Evolutionary conservation across 92 coral and sea anemone species (phyloP).

Genomic region (Muricea muricata): DNA sequence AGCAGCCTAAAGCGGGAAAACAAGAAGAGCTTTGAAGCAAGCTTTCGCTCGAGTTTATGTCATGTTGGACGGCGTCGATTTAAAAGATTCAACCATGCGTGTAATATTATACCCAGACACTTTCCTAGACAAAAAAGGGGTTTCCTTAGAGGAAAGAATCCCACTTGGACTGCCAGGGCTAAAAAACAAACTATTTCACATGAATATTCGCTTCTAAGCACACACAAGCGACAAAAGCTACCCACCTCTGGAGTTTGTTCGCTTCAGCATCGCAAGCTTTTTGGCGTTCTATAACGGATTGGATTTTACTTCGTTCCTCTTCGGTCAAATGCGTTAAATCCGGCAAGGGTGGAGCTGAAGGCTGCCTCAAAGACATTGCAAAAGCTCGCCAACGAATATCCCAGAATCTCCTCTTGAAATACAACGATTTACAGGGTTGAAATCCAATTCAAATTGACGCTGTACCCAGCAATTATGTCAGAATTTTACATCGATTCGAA

Average conservation of each 20-base stretch:
- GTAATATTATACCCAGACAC: constrained; percentile 14
- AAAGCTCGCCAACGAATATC: not conserved
- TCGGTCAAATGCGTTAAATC: constrained; percentile 95
- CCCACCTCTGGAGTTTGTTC: constrained; percentile 81
- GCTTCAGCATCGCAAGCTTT: constrained; percentile 89
- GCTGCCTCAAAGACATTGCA: constrained; percentile 27
- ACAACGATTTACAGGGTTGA: not conserved
- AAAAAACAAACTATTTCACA: not conserved
- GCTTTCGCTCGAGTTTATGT: not conserved
- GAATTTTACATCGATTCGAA: not conserved
- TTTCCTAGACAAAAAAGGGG: not conserved
- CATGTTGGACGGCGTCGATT: constrained; percentile 1
- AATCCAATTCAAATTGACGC: constrained; percentile 4
- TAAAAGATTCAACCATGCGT: not conserved
- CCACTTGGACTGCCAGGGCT: not conserved
- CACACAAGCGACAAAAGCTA: constrained; percentile 10
- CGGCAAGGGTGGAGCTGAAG: constrained; percentile 89
- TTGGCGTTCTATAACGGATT: constrained; percentile 86
- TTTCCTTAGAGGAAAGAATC: constrained; percentile 16
- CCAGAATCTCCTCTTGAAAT: not conserved
- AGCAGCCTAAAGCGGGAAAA: constrained; percentile 70
- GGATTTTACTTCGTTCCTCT: constrained; percentile 89
- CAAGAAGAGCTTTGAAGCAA: not conserved
- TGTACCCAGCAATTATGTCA: not conserved
- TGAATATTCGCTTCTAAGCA: not conserved